Evolutionary conservation across 1,140 invertebrate species (phyloP), one percentile per base, ranked within the genome.

Genomic region (Aphaenogaster ashmeadi): DNA sequence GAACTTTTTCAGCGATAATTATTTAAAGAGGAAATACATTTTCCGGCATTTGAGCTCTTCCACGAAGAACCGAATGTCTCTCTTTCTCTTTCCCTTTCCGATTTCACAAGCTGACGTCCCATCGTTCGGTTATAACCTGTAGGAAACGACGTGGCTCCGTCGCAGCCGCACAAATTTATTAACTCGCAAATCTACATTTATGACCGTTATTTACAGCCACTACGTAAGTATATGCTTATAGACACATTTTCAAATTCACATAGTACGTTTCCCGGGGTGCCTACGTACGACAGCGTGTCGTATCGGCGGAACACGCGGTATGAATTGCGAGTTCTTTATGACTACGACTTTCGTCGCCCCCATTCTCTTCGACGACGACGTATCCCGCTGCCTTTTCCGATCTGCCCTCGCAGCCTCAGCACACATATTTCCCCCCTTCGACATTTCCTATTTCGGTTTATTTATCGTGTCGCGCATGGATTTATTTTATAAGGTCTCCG

Each of bases 301-400:
- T 69, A 87, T 86, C 36, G 78, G 36, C 21, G 44, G 47, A 81
- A 81, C 78, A 58, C 54, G 64, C 54, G 62, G 75, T 86, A 86
- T 79, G 83, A 86, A 79, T 79, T 79, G 83, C 80, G 80, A 66
- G 71, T 81, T 67, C 86, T 89, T 89, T 89, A 89, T 38, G 86
- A 74, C 80, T 83, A 83, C 41, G 80, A 84, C 78, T 89, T 89
- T 89, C 88, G 72, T 71, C 66, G 79, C n/a, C 56, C 72, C 80
- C 36, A 75, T 87, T 88, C 71, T 52, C 79, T 50, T 69, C 85
- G 50, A 83, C 62, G 77, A 81, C 85, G 56, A 72, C 86, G 71
- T 67, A 67, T 71, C 62, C 56, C 64, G 33, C 54, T n/a, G 6
- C 62, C 27, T 66, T 56, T 83, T 44, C 60, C 83, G 72, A 81